Evolutionary conservation across 1,140 invertebrate genomes (phyloP), one percentile per base, ranked within the genome.

Genomic region (Drosophila leontia): DNA sequence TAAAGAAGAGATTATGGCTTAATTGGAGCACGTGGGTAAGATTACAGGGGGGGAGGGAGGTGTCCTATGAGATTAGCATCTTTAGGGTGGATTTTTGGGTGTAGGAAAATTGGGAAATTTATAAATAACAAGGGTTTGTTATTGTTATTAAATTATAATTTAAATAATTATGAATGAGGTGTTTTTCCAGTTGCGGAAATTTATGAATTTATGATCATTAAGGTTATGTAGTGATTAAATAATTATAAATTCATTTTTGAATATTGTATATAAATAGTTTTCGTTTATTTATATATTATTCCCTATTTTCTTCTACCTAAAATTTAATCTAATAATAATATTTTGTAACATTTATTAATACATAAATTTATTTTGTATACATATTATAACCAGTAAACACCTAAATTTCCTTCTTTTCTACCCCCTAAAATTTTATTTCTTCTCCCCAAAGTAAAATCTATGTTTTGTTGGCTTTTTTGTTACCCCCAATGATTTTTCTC

Each of bases 11-110:
- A 68, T 70, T 70, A 55, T 7, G 63, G 37, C 41, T 34, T 70
- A 70, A 70, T 70, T 70, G 67, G 39, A 34, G 13, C 63, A 68
- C 67, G 67, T 70, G 48, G 39, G 12, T 37, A 23, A 3, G 19
- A 44, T 55, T 32, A 19, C 9, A 4, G 7, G 13, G 29, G 9
- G 8, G 7, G n/a, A 17, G 12, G 12, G 26, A 32, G 15, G 19
- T 29, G 12, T 12, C 15, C 35, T 32, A 19, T 8, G 9, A 26
- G 51, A 55, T 69, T 48, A 19, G 32, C 9, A 29, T 63, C 51
- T 55, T 5, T 23, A 0, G 8, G 34, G 17, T 17, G 35, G 53
- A 1, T 8, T 37, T 3, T 8, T 23, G 17, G 8, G 13, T n/a
- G 13, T 6, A 37, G 34, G 2, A 55, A 8, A 3, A 7, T 35